phyloP scores from a whole-genome alignment of 2,113 vertebrate genomes.

The Tamias sibiricus region DNA sequence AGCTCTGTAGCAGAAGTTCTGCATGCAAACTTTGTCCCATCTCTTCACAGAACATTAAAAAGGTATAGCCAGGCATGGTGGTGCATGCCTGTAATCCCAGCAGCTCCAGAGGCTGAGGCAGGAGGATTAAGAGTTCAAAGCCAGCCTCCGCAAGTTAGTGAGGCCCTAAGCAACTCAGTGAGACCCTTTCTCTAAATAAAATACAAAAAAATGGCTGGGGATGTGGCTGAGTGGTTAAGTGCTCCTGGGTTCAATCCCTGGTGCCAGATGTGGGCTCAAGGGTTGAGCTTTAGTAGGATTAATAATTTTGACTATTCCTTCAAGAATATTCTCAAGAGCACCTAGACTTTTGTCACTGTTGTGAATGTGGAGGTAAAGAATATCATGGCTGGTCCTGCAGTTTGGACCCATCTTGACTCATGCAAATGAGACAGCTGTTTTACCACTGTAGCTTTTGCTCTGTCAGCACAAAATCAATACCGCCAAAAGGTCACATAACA shows the following conservation, averaged over 20 bases:
- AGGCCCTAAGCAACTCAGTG: too few relatives aligned
- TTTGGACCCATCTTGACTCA: background rate
- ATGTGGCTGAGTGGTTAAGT: too few relatives aligned
- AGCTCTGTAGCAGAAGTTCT: background rate
- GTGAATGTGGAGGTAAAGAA: background rate
- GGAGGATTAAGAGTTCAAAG: too few relatives aligned
- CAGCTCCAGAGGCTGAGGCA: too few relatives aligned
- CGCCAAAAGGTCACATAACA: background rate
- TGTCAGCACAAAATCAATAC: background rate
- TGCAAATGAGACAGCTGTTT: background rate
- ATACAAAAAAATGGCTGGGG: too few relatives aligned
- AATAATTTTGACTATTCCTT: background rate
- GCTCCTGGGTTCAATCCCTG: too few relatives aligned
- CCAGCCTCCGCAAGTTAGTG: too few relatives aligned
- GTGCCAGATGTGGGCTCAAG: background rate
- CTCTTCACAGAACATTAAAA: background rate
- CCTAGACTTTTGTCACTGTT: background rate
- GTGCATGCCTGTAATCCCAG: too few relatives aligned
- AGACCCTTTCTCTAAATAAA: too few relatives aligned
- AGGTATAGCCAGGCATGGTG: background rate
- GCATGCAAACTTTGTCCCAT: background rate
- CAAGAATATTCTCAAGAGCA: background rate
- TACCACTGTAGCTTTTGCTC: background rate
- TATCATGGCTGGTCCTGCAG: accelerated
- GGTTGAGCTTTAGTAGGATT: background rate